Base-by-base conservation (phyloP, 1,140 invertebrate genomes). In the Nasonia longicornis region DNA sequence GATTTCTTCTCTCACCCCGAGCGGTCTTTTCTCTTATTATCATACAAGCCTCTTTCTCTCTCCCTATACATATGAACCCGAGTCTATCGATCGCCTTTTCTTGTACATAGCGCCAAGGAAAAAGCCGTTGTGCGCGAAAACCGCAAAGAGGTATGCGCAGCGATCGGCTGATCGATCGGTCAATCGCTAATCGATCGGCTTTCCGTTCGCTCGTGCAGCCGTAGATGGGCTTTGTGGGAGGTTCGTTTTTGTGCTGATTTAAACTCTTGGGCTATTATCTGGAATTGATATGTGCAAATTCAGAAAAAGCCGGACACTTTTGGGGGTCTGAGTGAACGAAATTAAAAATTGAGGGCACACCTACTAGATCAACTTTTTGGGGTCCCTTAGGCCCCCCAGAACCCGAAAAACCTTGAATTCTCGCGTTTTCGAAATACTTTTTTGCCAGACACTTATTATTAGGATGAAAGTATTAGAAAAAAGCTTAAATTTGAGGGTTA, bases 21-120 rank as follows among this genome's bases (percentile, higher is more conserved):
- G 26, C 35, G 35, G n/a, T 31, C 58, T 38, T 77, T 79, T 79
- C 78, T 31, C 58, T 79, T 45, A 79, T 79, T 79, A 74, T 79
- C 78, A 79, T 74, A 42, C 31, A 48, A 63, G 58, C 26, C n/a
- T 11, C 31, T 16, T 14, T 4, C 1, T 48, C 14, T 12, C 3
- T 14, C 12, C 16, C 3, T 58, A n/a, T 58, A n/a, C 20, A 3
- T 58, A 58, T 16, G 3, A 8, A 26, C 63, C 8, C 14, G 16
- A 67, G 71, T 66, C 58, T 74, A 74, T 74, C 70, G 58, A 79
- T 79, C 31, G 31, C 70, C 31, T 31, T 67, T 67, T 26, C 64
- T 20, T 58, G 16, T 58, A 7, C 31, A 35, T n/a, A 58, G 67
- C 16, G 35, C 8, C 6, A 29, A n/a, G n/a, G 22, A 72, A 71